These are phyloP conservation scores for Catocala fraxini DNA, from an alignment of 2,888 invertebrate species.

Conservation along the genomic window DNA sequence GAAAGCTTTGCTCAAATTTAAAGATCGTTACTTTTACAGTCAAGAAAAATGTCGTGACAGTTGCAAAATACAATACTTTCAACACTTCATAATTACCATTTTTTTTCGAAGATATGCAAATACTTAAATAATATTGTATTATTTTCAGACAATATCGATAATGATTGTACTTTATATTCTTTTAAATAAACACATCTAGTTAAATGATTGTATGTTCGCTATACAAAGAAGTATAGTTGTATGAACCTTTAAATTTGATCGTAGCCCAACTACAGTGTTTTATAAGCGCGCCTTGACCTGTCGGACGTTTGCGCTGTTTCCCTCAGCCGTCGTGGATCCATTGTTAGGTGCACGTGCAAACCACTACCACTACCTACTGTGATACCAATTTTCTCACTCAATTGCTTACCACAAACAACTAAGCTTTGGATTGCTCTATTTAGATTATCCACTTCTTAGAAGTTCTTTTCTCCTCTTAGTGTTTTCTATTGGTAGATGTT, in stretches of 20 bases:
- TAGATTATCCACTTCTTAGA: neutral
- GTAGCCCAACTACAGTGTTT: constrained; percentile 24
- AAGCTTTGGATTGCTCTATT: neutral
- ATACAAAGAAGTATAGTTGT: neutral
- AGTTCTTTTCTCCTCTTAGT: neutral
- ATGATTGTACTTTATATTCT: no score
- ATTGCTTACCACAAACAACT: constrained; percentile 12
- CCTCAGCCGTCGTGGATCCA: constrained; percentile 39
- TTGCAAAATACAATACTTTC: no score
- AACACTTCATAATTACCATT: no score
- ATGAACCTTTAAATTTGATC: constrained; percentile 1
- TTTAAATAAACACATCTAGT: no score
- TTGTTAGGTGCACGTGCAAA: constrained; percentile 51
- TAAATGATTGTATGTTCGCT: no score
- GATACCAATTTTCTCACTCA: constrained; percentile 25
- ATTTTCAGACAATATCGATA: no score
- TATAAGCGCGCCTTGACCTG: constrained; percentile 59
- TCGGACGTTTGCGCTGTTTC: constrained; percentile 61
- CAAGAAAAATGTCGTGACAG: no score
- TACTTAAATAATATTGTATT: no score
- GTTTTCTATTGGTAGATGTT: no score
- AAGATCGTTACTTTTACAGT: no score
- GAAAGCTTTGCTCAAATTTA: no score
- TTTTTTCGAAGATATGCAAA: no score
- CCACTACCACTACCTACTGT: constrained; percentile 20